Percentiles rank a stretch among this genome's conserved stretches.
Evolutionary conservation across 1,140 invertebrate species (phyloP).

Genomic region (Bilobella aurantiaca): DNA sequence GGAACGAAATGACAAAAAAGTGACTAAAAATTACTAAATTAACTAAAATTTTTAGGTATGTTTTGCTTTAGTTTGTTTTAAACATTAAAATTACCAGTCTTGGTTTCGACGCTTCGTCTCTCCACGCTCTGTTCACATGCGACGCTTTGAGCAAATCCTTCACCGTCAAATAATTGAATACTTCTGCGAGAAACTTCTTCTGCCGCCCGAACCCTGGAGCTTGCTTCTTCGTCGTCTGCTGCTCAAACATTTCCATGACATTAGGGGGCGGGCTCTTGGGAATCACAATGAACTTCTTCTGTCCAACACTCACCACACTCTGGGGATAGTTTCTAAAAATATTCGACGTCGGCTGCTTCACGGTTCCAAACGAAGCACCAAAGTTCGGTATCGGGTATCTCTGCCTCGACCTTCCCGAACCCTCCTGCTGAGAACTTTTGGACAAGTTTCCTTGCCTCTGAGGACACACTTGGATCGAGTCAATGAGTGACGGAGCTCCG

Average conservation of each 20-base stretch:
- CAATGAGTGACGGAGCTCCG: background rate
- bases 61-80: no score
- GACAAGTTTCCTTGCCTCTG: background rate
- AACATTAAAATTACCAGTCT: background rate
- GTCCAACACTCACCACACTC: slow-evolving; percentile 23
- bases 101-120: background rate
- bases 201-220: background rate
- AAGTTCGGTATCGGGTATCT: background rate
- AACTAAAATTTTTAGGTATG: no score
- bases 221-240: background rate
- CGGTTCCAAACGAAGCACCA: background rate
- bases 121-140: background rate
- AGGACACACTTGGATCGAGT: background rate
- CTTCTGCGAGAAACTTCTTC: background rate
- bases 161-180: slow-evolving; percentile 6
- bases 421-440: background rate
- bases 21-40: no score
- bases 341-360: background rate
- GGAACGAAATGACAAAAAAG: no score
- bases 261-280: background rate
- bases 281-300: slow-evolving; percentile 25
- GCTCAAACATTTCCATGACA: background rate
- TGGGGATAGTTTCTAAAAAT: slow-evolving; percentile 17
- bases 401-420: background rate
- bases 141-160: slow-evolving; percentile 4